Base-by-base conservation (phyloP, 2,888 invertebrate species). In the Uloborus plumipes region DNA sequence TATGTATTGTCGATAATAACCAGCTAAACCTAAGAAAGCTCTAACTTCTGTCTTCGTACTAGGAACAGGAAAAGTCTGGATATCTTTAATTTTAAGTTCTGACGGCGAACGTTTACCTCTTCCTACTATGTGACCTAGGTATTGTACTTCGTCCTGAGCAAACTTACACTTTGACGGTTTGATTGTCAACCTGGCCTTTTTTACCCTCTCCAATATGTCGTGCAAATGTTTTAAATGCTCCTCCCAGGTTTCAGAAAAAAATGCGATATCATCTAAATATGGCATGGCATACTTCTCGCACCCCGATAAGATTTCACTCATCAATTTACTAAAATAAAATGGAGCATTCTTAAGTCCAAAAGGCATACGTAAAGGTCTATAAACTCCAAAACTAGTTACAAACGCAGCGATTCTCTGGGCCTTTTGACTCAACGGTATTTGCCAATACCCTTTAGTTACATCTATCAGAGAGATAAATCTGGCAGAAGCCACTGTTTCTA, bases 121-220 rank as follows among this genome's bases (percentile, higher is more conserved):
- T 15, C 61, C 76, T n/a, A 61, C 64, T 16, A 77, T 13, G 61
- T 70, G 70, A 6, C 77, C 70, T 16, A 61, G 31, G 58, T 77
- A 70, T 58, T 77, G 62, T 2, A 77, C 64, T 15, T 64, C 20
- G 16, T 18, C 64, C 47, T 39, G 64, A 22, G 49, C 49, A 64
- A 70, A 77, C 22, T 77, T 39, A 55, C 70, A 77, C 39, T 77
- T 77, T 4, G 70, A 66, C 9, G 31, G 75, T 18, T 75, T 58
- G 9, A 70, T 49, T 7, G 39, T 18, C 18, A 69, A 15, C 1
- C 61, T 49, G 1, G 76, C 50, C 9, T 13, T 14, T n/a, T 55
- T 61, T 18, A 76, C 26, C 2, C 49, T n/a, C 0, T 51, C 31
- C 2, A 69, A 39, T 15, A 61, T 51, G 0, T 51, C 22, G 16